Evolutionary conservation across 2,113 vertebrate species (phyloP), one percentile per base, ranked within the genome.

Genomic region (Apodemus speciosus): DNA sequence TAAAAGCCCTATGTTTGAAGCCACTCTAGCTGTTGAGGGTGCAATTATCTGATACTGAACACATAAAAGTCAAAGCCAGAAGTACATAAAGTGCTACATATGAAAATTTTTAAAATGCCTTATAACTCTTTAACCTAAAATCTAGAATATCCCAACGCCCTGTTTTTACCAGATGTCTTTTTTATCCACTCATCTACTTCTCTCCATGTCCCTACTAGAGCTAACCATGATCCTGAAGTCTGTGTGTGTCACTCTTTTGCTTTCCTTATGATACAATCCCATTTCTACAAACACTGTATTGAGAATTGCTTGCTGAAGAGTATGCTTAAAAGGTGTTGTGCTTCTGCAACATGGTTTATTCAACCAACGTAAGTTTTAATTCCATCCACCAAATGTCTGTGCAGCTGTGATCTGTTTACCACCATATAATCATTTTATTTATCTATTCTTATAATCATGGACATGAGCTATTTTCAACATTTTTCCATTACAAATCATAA

Each of bases 401-500:
- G 9, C 51, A 73, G n/a, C 79, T 85, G 13, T 88, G 43, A 75
- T 73, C n/a, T 58, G 1, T 68, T 75, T 27, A 58, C 15, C 62
- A 32, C 32, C 14, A 10, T 51, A 53, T 32, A 95, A 91, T 79
- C 56, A 64, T 81, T 69, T 92, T 77, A 83, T 30, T 68, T 79
- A 51, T 21, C 20, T 60, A 0, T 27, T 90, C 40, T 64, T 76
- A 88, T 25, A n/a, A 25, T 90, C 40, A 60, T 84, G 5, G 32
- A 25, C 35, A 95, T 85, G 60, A 30, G 7, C 21, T 80, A 6
- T 53, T 69, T 38, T 53, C 9, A 85, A n/a, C 73, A 69, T 73
- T 80, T 75, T 75, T 58, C 60, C 75, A 58, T 64, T 79, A 76
- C 32, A 94, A 92, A 89, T n/a, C 83, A 79, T 20, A 86, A 60